Evolutionary conservation across 2,113 vertebrate genomes (phyloP).

Genomic region (Amazona guildingii): DNA sequence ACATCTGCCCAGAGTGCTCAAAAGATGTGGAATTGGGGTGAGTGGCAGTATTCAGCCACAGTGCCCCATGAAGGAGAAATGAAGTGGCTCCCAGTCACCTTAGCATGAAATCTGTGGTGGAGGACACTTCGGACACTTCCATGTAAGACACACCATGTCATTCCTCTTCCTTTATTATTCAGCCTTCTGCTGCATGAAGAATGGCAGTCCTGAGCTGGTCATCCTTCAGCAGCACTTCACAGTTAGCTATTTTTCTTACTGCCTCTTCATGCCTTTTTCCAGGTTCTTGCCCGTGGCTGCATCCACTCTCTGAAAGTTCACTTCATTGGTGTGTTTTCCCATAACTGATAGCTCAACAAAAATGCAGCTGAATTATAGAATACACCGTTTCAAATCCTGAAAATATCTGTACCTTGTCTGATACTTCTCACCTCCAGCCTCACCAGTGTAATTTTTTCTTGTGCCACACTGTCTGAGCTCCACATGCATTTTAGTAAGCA

Average conservation of each 20-base stretch:
- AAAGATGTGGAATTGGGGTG: not conserved
- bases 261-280: not conserved
- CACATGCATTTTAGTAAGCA: not conserved
- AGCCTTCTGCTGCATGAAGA: not conserved
- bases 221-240: not conserved
- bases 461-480: not conserved
- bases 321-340: not conserved
- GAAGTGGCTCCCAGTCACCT: not conserved
- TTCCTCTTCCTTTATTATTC: not conserved
- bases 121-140: not conserved
- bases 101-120: not conserved
- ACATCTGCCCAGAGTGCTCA: not conserved
- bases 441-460: not conserved
- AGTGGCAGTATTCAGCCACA: accelerated
- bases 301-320: not conserved
- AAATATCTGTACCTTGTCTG: not conserved
- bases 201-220: not conserved
- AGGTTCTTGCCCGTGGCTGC: not conserved
- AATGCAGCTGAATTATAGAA: not conserved
- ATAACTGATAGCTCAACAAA: not conserved
- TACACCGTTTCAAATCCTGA: not conserved
- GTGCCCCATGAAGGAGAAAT: accelerated
- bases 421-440: not conserved
- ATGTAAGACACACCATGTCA: not conserved
- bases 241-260: not conserved